Percentiles rank a stretch among this genome's conserved stretches.
phyloP scores from a whole-genome alignment of 2,888 invertebrate species.

The Phalera bucephala region DNA sequence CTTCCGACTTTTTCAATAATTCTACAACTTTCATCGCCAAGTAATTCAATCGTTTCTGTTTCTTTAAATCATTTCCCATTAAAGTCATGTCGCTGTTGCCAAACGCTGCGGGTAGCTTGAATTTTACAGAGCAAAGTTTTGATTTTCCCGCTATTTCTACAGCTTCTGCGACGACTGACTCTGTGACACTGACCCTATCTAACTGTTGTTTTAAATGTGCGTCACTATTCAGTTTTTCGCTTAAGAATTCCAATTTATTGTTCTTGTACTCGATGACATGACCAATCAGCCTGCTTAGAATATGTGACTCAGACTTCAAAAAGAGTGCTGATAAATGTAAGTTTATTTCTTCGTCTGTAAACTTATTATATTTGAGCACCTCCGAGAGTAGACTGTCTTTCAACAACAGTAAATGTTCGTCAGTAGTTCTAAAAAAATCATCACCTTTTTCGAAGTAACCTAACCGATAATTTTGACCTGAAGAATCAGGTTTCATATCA shows the following conservation, averaged over 20 bases:
- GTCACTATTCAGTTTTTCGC: neutral
- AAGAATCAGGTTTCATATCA: conserved; percentile 6
- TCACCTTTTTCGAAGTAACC: conserved; percentile 7
- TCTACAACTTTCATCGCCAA: too few relatives aligned
- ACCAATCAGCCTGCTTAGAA: neutral
- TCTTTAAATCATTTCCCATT: neutral
- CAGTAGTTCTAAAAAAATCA: conserved; percentile 13
- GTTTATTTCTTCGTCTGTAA: neutral
- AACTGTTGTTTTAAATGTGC: neutral
- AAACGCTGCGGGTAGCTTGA: neutral
- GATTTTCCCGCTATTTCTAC: neutral
- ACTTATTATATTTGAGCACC: conserved; percentile 5
- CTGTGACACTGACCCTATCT: neutral
- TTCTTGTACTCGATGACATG: neutral
- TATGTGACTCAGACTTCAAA: neutral
- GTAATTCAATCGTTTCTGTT: too few relatives aligned
- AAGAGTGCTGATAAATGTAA: neutral
- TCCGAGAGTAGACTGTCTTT: conserved; percentile 10
- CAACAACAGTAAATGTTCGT: conserved; percentile 11
- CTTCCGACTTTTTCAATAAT: too few relatives aligned
- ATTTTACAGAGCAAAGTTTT: neutral
- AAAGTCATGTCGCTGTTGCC: conserved; percentile 1
- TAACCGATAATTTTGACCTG: too few relatives aligned
- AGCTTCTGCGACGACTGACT: neutral
- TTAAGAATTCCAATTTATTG: neutral